These are phyloP conservation scores for Gorsachius magnificus DNA, from an alignment of 2,797 vertebrate genomes.

Conservation along the genomic window DNA sequence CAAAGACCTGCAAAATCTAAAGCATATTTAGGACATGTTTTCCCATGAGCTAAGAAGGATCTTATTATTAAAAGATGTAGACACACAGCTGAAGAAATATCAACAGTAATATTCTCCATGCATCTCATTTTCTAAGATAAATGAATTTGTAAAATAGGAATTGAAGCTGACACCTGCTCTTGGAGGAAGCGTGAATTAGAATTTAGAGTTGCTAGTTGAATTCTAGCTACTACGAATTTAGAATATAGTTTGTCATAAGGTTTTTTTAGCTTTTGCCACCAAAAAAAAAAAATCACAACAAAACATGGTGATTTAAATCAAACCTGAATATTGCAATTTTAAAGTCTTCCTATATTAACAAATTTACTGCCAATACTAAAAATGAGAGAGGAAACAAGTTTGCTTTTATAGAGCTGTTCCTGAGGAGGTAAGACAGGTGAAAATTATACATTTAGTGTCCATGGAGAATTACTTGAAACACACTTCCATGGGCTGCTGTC, in stretches of 20 bases:
- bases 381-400: not conserved
- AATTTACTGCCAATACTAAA: not conserved
- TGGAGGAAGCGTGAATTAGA: not conserved
- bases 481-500: not conserved
- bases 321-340: not conserved
- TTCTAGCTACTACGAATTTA: not conserved
- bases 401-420: not conserved
- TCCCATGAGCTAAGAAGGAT: not conserved
- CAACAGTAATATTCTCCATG: not conserved
- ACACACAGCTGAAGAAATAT: slow-evolving; percentile 2
- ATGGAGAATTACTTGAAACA: not conserved
- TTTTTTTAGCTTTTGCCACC: not conserved
- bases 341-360: not conserved
- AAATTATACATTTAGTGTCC: not conserved
- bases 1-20: not conserved
- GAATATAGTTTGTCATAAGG: not conserved
- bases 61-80: not conserved
- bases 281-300: not conserved
- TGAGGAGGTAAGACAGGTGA: not conserved
- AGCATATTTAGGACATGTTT: not conserved
- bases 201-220: not conserved
- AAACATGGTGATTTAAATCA: not conserved
- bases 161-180: slow-evolving; percentile 29
- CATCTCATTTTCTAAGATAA: slow-evolving; percentile 21
- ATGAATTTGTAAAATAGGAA: slow-evolving; percentile 30